phyloP scores from a whole-genome alignment of 2,888 invertebrate genomes.

The Agrilus cyanescens region DNA sequence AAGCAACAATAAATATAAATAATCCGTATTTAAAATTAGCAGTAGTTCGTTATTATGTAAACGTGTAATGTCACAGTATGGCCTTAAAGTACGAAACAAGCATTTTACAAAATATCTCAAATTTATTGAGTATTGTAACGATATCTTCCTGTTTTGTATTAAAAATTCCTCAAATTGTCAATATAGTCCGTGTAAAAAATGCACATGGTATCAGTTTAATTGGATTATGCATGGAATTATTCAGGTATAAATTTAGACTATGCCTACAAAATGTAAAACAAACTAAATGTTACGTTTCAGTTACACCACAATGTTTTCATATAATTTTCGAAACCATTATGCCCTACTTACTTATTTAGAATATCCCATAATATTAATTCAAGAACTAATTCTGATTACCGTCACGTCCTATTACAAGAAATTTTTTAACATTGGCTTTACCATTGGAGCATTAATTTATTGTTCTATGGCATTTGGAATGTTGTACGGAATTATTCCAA shows the following conservation, averaged over 20 bases:
- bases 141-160: slow-evolving; percentile 64
- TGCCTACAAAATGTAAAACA: background rate
- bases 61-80: background rate
- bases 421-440: slow-evolving; percentile 36
- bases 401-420: slow-evolving; percentile 58
- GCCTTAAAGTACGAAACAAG: slow-evolving; percentile 10
- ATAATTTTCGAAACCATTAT: slow-evolving; percentile 66
- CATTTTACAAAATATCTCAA: slow-evolving; percentile 28
- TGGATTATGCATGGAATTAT: slow-evolving; percentile 55
- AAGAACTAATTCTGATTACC: slow-evolving; percentile 62
- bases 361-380: slow-evolving; percentile 67
- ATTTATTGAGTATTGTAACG: slow-evolving; percentile 59
- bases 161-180: slow-evolving; percentile 74
- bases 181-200: slow-evolving; percentile 49
- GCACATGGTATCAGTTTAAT: slow-evolving; percentile 57
- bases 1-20: too few relatives aligned
- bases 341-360: slow-evolving; percentile 69
- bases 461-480: slow-evolving; percentile 35
- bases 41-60: too few relatives aligned
- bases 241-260: slow-evolving; percentile 40
- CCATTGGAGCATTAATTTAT: slow-evolving; percentile 36
- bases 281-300: slow-evolving; percentile 40
- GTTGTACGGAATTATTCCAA: slow-evolving; percentile 36
- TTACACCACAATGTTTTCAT: slow-evolving; percentile 68
- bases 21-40: too few relatives aligned